These are phyloP conservation scores for Sphenodon punctatus DNA, from an alignment of 2,797 vertebrate species.

Conservation along the genomic window DNA sequence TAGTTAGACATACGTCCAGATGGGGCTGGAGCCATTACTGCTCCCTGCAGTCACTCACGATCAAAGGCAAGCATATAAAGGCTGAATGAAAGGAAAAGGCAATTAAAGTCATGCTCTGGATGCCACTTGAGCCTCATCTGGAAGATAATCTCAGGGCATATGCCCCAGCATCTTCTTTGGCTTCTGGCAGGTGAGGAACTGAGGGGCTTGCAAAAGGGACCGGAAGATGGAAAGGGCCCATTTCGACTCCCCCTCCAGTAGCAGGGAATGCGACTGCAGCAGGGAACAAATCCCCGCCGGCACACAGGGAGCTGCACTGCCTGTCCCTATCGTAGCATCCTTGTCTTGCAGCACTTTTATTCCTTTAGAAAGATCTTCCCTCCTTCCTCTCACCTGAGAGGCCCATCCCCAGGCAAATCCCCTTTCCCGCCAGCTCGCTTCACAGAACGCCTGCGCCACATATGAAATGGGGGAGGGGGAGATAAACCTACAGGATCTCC, in stretches of 20 bases:
- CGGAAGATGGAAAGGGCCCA: no score
- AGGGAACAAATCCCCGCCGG: no score
- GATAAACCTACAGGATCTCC: slow-evolving; percentile 76
- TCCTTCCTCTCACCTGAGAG: accelerated
- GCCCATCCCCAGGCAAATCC: slow-evolving; percentile 34
- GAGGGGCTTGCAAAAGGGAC: no score
- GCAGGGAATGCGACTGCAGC: no score
- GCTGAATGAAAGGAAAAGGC: neutral
- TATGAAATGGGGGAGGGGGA: slow-evolving; percentile 73
- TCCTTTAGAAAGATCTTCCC: neutral
- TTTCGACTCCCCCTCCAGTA: no score
- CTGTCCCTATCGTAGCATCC: neutral
- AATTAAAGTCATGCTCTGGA: neutral
- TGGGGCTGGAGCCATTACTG: slow-evolving; percentile 11
- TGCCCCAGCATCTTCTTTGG: accelerated
- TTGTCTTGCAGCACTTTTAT: neutral
- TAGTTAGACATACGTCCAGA: neutral
- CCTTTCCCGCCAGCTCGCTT: slow-evolving; percentile 58
- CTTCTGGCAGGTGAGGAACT: neutral
- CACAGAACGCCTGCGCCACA: slow-evolving; percentile 71
- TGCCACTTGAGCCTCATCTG: accelerated
- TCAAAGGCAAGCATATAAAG: neutral
- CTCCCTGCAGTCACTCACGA: accelerated
- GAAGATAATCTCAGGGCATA: neutral
- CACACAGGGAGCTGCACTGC: neutral